Evolutionary conservation across 2,888 invertebrate genomes (phyloP).

Genomic region (Philereme transversata): DNA sequence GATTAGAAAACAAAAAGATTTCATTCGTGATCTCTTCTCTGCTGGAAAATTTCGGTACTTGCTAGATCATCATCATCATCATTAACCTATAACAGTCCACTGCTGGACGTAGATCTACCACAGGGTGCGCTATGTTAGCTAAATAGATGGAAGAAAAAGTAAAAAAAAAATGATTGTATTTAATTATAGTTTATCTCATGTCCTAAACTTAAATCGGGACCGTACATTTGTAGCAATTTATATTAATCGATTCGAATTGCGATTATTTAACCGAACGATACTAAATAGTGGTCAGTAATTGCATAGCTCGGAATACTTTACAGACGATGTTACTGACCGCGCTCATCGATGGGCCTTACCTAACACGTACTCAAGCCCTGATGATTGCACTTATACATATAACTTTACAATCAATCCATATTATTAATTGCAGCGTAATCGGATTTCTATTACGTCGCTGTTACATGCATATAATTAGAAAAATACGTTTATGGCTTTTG

Average conservation of each 20-base stretch:
- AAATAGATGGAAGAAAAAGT: no score
- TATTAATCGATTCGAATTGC: conserved; percentile 33
- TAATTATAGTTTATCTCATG: no score
- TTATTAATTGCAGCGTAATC: conserved; percentile 45
- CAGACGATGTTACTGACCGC: conserved; percentile 46
- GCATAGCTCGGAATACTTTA: conserved; percentile 46
- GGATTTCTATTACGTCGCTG: conserved; percentile 42
- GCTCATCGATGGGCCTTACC: conserved; percentile 50
- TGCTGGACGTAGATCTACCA: no score
- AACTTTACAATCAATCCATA: conserved; percentile 43
- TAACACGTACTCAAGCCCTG: conserved; percentile 58
- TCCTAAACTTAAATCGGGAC: conserved; percentile 39
- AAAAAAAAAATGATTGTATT: no score
- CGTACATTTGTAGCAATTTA: conserved; percentile 30
- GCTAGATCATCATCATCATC: no score
- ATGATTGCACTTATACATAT: conserved; percentile 47
- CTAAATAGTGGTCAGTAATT: conserved; percentile 48
- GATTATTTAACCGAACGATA: conserved; percentile 45
- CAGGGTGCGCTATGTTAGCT: no score
- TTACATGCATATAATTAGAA: conserved; percentile 42
- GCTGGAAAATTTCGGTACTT: no score
- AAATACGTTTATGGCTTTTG: conserved; percentile 45
- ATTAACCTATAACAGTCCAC: no score
- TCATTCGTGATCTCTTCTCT: no score
- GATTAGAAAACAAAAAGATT: no score